phyloP scores from a whole-genome alignment of 2,113 vertebrate genomes.

The Leiothrix lutea region DNA sequence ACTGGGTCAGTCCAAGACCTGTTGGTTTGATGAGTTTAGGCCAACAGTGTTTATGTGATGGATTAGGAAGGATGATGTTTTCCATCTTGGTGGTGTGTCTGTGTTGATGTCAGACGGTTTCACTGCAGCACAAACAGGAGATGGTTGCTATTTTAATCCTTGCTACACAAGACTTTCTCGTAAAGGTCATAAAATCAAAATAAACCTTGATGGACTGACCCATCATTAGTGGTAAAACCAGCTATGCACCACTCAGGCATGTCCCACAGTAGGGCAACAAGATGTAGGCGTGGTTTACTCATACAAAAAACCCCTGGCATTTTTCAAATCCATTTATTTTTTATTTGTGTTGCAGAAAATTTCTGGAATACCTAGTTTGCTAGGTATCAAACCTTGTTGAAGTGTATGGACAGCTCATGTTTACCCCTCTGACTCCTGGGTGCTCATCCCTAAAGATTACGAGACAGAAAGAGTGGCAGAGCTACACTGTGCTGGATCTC shows the following conservation, averaged over 20 bases:
- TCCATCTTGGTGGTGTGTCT: not conserved
- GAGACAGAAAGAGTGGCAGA: not conserved
- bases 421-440: not conserved
- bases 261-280: not conserved
- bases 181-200: conserved; percentile 55
- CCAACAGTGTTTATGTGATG: not conserved
- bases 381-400: not conserved
- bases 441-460: not conserved
- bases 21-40: not conserved
- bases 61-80: not conserved
- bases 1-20: not conserved
- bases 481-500: not conserved
- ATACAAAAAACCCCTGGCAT: not conserved
- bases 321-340: not conserved
- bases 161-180: conserved; percentile 5
- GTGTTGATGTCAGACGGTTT: not conserved
- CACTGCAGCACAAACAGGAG: not conserved
- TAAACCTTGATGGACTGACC: conserved; percentile 23
- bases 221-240: conserved; percentile 52
- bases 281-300: not conserved
- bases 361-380: not conserved
- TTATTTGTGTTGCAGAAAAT: not conserved
- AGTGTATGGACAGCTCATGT: not conserved
- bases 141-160: conserved; percentile 38
- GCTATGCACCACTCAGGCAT: not conserved